Base-by-base conservation (phyloP, 2,113 vertebrate genomes). In the Heterotilapia buettikoferi region DNA sequence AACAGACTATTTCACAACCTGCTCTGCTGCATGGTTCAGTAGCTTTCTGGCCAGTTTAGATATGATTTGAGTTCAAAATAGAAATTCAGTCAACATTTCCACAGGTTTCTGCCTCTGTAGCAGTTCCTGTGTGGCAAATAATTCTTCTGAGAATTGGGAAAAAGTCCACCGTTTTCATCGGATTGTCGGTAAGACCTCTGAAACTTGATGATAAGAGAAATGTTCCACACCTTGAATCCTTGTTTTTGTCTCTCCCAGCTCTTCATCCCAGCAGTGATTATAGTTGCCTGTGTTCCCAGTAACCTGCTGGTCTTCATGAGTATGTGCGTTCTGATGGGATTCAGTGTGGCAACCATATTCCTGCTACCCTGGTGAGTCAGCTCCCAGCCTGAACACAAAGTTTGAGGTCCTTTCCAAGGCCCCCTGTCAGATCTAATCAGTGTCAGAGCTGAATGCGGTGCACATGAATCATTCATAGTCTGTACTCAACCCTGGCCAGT, bases 311-410 rank as follows among this genome's bases (percentile, higher is more conserved):
- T 96, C 63, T 96, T 96, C 56, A 11, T 95, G 89, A 83, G 83
- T 18, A 95, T 95, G 93, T 94, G 96, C 82, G 7, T 94, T 9
- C 1, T 96, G 86, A 92, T 96, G 83, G 97, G 96, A 86, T 94
- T 95, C 93, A 97, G 96, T 45, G 80, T 93, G 82, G 96, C 96
- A 0, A 93, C 95, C 14, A 76, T 96, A 43, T 97, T 96, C 90
- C 80, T 97, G 83, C 86, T 97, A 19, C 97, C 97, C 2, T 97
- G 97, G 97, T 97, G 93, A 96, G 96, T 93, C 89, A 86, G 43
- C 14, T 29, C 38, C 40, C 50, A 82, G 40, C 11, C 18, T 81
- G 87, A 78, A 83, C 88, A 63, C 66, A 36, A 73, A 82, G 79
- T 87, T 83, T 80, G 19, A 84, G 40, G 82, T 45, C 81, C 76